Evolutionary conservation across 2,797 vertebrate species (phyloP), one percentile per base, ranked within the genome.

Genomic region (Crax fasciolata): DNA sequence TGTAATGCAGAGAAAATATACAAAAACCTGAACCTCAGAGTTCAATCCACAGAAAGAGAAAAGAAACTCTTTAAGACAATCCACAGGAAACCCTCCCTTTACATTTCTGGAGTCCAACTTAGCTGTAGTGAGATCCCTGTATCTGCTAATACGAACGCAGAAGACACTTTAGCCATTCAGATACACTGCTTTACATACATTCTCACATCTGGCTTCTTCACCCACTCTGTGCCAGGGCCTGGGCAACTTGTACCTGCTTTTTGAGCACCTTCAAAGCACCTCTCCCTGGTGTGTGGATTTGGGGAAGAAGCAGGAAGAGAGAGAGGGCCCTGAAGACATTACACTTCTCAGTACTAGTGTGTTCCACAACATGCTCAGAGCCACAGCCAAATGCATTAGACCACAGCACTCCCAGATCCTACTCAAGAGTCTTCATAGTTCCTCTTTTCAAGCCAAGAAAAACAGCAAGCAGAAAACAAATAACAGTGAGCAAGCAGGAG

Each of bases 391-490:
- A 93, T 10, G 76, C 90, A 91, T 97, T 70, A 94, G 93, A 76
- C 86, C 74, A 11, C 78, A 96, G 94, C 77, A 93, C 83, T 95
- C 86, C 84, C 91, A 88, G 79, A 81, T 96, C 82, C 94, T 80
- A 88, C 87, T 79, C 88, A 62, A 87, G 91, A 93, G 78, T 90
- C 93, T 95, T 96, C 89, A 57, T 88, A 93, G 94, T 85, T 96
- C 94, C 79, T 85, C 86, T 90, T 59, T 55, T 49, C 74, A 89
- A 79, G 94, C 97, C 97, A 97, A 97, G 84, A 95, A 94, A 97
- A 97, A 96, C 94, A 97, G 92, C 85, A 88, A 93, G 91, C n/a
- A 96, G 87, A 97, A 97, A 97, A 97, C 93, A 97, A 97, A 63
- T 95, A 93, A 96, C 88, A 94, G 88, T 72, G 90, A 80, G 84